phyloP scores from a whole-genome alignment of 2,113 vertebrate species.

The Tyrannus savana region DNA sequence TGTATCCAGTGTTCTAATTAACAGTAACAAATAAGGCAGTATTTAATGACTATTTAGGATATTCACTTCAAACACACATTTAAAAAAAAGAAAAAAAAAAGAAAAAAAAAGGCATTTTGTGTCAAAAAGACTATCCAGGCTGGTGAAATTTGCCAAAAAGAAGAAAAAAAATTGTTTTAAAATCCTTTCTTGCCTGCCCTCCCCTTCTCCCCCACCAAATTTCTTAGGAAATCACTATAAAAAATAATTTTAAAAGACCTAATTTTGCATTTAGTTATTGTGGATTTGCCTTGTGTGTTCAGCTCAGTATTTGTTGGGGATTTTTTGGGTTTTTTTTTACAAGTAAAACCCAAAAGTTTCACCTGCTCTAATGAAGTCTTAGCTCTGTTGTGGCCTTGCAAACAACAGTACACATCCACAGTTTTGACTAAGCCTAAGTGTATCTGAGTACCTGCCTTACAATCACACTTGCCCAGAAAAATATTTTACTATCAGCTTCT shows the following conservation, averaged over 20 bases:
- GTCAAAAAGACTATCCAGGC: background rate
- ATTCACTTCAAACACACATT: accelerated
- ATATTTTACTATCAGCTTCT: background rate
- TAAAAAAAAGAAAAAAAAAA: no score
- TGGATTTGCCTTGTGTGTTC: background rate
- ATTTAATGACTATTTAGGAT: background rate
- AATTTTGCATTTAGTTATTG: background rate
- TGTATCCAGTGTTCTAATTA: background rate
- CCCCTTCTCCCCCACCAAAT: background rate
- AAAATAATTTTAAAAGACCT: background rate
- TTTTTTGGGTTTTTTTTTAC: background rate
- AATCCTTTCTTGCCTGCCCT: background rate
- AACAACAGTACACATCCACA: background rate
- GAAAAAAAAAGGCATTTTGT: background rate
- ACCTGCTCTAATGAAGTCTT: background rate
- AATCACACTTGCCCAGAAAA: background rate
- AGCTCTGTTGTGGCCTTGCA: background rate
- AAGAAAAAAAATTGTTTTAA: background rate
- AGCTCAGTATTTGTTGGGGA: background rate
- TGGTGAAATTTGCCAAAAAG: background rate
- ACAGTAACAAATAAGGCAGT: background rate
- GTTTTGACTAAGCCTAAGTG: background rate
- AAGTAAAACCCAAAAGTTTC: background rate
- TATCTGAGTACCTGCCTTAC: background rate
- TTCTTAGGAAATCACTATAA: background rate